Evolutionary conservation across 2,797 vertebrate species (phyloP), one percentile per base, ranked within the genome.

Genomic region (Varecia variegata): DNA sequence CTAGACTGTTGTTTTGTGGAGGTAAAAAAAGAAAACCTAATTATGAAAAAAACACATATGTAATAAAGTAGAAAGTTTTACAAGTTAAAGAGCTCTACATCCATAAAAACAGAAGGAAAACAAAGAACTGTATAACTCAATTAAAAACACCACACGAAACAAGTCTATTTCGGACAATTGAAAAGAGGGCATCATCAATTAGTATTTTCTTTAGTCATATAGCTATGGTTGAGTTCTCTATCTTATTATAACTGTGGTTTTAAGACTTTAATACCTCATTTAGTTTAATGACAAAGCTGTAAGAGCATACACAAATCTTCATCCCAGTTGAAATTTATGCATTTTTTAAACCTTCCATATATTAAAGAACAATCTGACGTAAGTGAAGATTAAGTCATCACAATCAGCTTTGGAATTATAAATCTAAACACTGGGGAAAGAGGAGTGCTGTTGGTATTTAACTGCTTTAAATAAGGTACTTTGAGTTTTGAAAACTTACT

Each of bases 221-320:
- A 88, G 91, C 56, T 93, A 94, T 95, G 96, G 76, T 90, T 96
- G 96, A 97, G 32, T 96, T 95, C 84, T 95, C 89, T 80, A 74
- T 97, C 93, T 94, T 95, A 97, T 97, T 96, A 96, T 80, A 96
- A 86, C 60, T 94, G 47, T 35, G 20, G 71, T 95, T 94, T 96
- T 96, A 97, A 97, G 81, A 71, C 93, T 94, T 96, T 97, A 96
- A 96, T 93, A 96, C 81, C 93, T 94, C 97, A 97, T 96, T 97
- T 97, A 97, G 89, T 93, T 97, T 97, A 97, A 97, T 96, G 97
- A 93, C 84, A 97, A 95, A 95, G 76, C 83, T 93, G 35, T 92
- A 94, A 95, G 12, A 88, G 40, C 79, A n/a, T 71, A 97, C 25
- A 96, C 84, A 97, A 94, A 91, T 94, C 84, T 96, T 96, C 77